Base-by-base conservation (phyloP, 2,797 vertebrate species). In the Lophotriccus pileatus region DNA sequence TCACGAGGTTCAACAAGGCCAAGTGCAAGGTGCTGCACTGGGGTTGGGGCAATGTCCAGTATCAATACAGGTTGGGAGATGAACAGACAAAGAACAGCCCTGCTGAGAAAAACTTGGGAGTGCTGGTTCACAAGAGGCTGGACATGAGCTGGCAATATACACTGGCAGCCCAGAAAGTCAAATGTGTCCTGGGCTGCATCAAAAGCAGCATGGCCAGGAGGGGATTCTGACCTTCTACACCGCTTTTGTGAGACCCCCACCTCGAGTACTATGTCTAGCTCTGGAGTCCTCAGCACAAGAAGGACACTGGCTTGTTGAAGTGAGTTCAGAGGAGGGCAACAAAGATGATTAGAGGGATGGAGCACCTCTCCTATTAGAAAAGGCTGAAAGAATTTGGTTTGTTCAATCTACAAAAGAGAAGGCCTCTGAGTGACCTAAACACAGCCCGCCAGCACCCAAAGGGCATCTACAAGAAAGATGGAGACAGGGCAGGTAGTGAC, bases 221-320 rank as follows among this genome's bases (percentile, higher is more conserved):
- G 23, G 23, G 16, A n/a, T 44, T 19, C 16, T 44, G 50, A 10
- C 8, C 23, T 44, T 76, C 63, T 70, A 37, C 44, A 44, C 28
- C 37, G n/a, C n/a, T 21, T 22, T 53, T 27, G 1, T n/a, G 50
- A 70, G 56, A 77, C 0, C 17, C 20, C 17, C 28, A 27, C 10
- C 28, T 34, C 14, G 0, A 70, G 1, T 0, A 0, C 21, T 46
- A 30, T 12, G 24, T 12, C 21, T 64, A 58, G 21, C 7, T 16
- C 37, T 64, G 44, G 7, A 44, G 14, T 13, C 1, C 16, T 24
- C 37, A 13, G 14, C 14, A 46, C 24, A 39, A 64, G 8, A 58
- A 34, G 21, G 37, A 52, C 21, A 2, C 4, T 21, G 21, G 9
- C 1, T 10, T 20, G 12, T 5, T 66, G 44, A 6, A 20, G 0